Evolutionary conservation across 1,140 invertebrate genomes (phyloP).

Genomic region (Rhagoletis zephyria): DNA sequence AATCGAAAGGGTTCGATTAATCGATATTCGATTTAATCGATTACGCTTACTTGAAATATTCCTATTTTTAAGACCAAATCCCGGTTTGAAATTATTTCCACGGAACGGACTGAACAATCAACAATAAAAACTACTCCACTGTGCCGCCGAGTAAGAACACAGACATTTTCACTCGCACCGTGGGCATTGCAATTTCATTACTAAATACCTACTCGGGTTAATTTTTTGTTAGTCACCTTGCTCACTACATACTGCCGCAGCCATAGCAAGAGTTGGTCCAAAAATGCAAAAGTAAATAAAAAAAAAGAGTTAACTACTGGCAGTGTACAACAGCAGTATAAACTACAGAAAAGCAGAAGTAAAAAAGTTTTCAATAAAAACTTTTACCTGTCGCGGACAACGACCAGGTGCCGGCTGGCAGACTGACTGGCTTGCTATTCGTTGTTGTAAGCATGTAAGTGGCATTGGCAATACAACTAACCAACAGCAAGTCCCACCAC

Average conservation of each 20-base stretch:
- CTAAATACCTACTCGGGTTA: constrained; percentile 7
- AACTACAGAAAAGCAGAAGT: background rate
- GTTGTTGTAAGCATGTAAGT: background rate
- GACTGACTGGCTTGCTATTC: background rate
- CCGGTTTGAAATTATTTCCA: too few relatives aligned
- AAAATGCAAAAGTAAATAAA: background rate
- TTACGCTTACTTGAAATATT: too few relatives aligned
- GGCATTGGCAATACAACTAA: constrained; percentile 29
- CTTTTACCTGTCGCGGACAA: constrained; percentile 45
- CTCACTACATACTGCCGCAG: background rate
- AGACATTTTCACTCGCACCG: constrained; percentile 4
- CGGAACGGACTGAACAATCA: too few relatives aligned
- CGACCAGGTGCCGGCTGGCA: constrained; percentile 29
- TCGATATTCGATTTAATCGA: too few relatives aligned
- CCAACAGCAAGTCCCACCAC: background rate
- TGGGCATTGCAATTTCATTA: constrained; percentile 42
- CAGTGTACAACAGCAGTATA: background rate
- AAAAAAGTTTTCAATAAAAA: constrained; percentile 44
- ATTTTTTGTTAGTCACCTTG: background rate
- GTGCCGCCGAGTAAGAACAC: background rate
- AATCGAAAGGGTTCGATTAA: too few relatives aligned
- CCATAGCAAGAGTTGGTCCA: background rate
- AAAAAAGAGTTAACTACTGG: constrained; percentile 36
- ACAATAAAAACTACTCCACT: background rate
- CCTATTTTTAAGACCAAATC: too few relatives aligned